These are phyloP conservation scores for Erebia aethiops DNA, from an alignment of 2,888 invertebrate genomes.

Conservation along the genomic window DNA sequence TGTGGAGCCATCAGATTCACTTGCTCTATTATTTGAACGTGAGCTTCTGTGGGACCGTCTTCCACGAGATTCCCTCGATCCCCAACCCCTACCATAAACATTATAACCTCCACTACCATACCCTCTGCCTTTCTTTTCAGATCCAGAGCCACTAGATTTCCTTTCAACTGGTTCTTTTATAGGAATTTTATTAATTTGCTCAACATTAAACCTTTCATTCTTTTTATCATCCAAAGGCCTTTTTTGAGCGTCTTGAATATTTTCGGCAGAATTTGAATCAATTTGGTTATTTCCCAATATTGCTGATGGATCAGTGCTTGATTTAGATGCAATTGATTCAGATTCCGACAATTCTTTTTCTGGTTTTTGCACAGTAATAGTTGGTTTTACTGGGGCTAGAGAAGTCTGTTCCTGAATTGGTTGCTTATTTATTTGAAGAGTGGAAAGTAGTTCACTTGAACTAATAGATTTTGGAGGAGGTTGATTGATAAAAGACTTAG, in stretches of 20 bases:
- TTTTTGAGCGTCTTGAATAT: slow-evolving; percentile 59
- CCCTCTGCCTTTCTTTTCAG: slow-evolving; percentile 80
- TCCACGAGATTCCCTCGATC: slow-evolving; percentile 75
- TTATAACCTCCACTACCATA: slow-evolving; percentile 71
- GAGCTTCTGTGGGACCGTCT: slow-evolving; percentile 77
- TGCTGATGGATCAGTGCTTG: slow-evolving; percentile 59
- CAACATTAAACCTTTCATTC: slow-evolving; percentile 64
- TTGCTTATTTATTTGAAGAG: slow-evolving; percentile 58
- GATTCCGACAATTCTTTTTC: slow-evolving; percentile 70
- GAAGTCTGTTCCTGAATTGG: slow-evolving; percentile 53
- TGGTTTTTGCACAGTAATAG: slow-evolving; percentile 60
- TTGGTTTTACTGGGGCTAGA: slow-evolving; percentile 52
- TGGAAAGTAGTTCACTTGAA: slow-evolving; percentile 52
- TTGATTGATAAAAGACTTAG: slow-evolving; percentile 52
- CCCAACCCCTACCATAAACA: slow-evolving; percentile 78
- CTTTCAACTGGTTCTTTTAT: slow-evolving; percentile 76
- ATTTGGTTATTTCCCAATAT: slow-evolving; percentile 51
- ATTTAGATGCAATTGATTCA: slow-evolving; percentile 64
- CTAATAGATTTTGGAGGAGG: slow-evolving; percentile 45
- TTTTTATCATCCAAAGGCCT: slow-evolving; percentile 64
- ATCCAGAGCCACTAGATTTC: slow-evolving; percentile 74
- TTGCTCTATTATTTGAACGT: slow-evolving; percentile 77
- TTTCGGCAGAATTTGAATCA: slow-evolving; percentile 59
- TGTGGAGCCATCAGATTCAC: slow-evolving; percentile 90
- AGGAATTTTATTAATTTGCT: slow-evolving; percentile 71